Evolutionary conservation across 2,888 invertebrate species (phyloP).

Genomic region (Stegana nigrithorax): DNA sequence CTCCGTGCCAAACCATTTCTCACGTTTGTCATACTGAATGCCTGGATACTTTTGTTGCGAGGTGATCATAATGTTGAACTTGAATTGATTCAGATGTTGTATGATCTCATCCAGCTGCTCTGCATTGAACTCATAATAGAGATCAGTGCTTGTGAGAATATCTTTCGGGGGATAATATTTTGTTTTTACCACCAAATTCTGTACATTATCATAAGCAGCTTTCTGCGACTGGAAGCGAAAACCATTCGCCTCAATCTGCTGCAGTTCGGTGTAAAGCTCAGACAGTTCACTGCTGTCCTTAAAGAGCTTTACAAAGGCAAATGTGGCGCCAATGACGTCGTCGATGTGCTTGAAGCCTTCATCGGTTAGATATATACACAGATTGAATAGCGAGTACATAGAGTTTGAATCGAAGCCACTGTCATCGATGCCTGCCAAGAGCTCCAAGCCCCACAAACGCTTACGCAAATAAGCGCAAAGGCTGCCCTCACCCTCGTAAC

Average conservation of each 20-base stretch:
- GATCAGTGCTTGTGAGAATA: slow-evolving; percentile 80
- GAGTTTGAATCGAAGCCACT: slow-evolving; percentile 84
- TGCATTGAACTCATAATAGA: slow-evolving; percentile 83
- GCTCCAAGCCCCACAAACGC: slow-evolving; percentile 78
- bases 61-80: slow-evolving; percentile 67
- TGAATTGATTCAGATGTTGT: slow-evolving; percentile 55
- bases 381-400: slow-evolving; percentile 80
- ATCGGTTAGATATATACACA: slow-evolving; percentile 82
- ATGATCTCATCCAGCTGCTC: slow-evolving; percentile 68
- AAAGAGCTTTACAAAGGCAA: slow-evolving; percentile 83
- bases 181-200: slow-evolving; percentile 81
- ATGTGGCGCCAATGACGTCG: slow-evolving; percentile 81
- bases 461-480: slow-evolving; percentile 81
- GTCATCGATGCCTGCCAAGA: slow-evolving; percentile 79
- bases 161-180: slow-evolving; percentile 83
- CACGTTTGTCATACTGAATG: slow-evolving; percentile 73
- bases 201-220: slow-evolving; percentile 81
- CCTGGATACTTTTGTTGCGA: slow-evolving; percentile 59
- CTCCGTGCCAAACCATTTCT: slow-evolving; percentile 87
- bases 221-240: slow-evolving; percentile 80
- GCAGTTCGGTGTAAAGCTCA: slow-evolving; percentile 70
- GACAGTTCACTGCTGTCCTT: slow-evolving; percentile 58
- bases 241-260: slow-evolving; percentile 80
- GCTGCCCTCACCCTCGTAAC: slow-evolving; percentile 88
- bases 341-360: slow-evolving; percentile 79